A percentile compares a stretch with the other conserved stretches of the same genome.
These are phyloP conservation scores for Sciurus vulgaris DNA, from an alignment of 2,797 vertebrate genomes.

Conservation along the genomic window DNA sequence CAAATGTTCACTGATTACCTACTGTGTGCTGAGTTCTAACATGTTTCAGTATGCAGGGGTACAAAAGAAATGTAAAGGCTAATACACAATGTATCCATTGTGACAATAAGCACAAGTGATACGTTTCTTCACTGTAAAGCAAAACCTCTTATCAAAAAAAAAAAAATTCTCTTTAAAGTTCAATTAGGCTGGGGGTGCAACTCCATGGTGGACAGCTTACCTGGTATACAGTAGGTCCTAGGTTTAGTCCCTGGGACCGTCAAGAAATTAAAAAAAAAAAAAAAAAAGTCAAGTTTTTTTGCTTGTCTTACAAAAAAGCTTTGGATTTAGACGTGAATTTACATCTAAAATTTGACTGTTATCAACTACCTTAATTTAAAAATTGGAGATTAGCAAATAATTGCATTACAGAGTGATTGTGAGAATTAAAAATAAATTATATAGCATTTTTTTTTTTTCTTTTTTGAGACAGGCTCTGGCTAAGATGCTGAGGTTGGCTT, in stretches of 20 bases:
- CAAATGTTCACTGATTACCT: not conserved
- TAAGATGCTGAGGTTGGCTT: too few species aligned
- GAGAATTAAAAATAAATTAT: not conserved
- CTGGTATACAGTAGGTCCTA: not conserved
- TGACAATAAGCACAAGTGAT: not conserved
- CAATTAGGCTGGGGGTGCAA: not conserved
- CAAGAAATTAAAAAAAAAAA: not conserved
- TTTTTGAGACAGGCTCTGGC: too few species aligned
- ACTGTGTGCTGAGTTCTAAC: not conserved
- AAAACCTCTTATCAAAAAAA: not conserved
- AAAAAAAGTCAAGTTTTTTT: not conserved
- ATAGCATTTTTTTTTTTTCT: too few species aligned
- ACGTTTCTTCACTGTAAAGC: slow-evolving; percentile 26
- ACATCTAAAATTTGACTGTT: not conserved
- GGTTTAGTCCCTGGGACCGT: not conserved
- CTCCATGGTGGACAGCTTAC: not conserved
- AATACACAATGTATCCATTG: not conserved
- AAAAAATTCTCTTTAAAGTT: not conserved
- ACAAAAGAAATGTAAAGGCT: slow-evolving; percentile 23
- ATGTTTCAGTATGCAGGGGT: not conserved
- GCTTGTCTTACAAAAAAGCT: not conserved
- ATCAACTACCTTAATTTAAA: not conserved
- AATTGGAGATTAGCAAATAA: not conserved
- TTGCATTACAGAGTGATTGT: not conserved
- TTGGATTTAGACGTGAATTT: not conserved